Evolutionary conservation across 1,140 invertebrate genomes (phyloP).

Genomic region (Drosophila pseudoobscura): DNA sequence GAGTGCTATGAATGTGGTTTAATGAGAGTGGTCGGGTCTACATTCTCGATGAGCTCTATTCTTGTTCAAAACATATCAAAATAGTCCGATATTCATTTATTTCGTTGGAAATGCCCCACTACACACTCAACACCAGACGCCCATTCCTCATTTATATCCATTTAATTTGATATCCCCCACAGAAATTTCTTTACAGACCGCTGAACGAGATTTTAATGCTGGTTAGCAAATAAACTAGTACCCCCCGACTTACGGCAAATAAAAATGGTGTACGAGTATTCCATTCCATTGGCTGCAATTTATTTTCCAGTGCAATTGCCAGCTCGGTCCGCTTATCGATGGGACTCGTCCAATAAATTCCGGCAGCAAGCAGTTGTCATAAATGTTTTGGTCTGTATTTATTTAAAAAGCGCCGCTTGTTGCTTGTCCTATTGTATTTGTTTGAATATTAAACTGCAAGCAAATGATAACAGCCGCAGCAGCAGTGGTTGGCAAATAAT

Average conservation of each 20-base stretch:
- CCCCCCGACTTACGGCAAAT: conserved; percentile 70
- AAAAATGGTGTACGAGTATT: conserved; percentile 64
- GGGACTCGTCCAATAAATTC: conserved; percentile 38
- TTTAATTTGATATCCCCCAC: conserved; percentile 10
- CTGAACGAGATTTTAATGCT: too few species aligned
- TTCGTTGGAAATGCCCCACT: too few species aligned
- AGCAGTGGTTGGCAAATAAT: conserved; percentile 42
- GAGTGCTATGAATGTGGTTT: conserved; percentile 37
- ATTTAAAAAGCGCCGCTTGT: conserved; percentile 52
- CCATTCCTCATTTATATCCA: too few species aligned
- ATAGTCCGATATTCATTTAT: too few species aligned
- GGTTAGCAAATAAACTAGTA: background rate
- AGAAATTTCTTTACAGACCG: conserved; percentile 4
- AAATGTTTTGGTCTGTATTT: conserved; percentile 66
- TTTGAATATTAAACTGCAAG: conserved; percentile 74
- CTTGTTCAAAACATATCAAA: too few species aligned
- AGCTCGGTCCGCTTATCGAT: conserved; percentile 59
- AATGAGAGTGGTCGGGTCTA: conserved; percentile 13
- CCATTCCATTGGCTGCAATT: conserved; percentile 73
- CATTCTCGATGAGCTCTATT: conserved; percentile 29
- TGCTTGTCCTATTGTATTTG: conserved; percentile 62
- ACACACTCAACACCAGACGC: too few species aligned
- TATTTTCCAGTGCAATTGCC: conserved; percentile 66
- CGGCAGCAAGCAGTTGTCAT: conserved; percentile 42
- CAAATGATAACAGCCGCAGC: conserved; percentile 43